Conservation (phyloP, 1,140 invertebrate genomes). For the Nebria ingens region DNA sequence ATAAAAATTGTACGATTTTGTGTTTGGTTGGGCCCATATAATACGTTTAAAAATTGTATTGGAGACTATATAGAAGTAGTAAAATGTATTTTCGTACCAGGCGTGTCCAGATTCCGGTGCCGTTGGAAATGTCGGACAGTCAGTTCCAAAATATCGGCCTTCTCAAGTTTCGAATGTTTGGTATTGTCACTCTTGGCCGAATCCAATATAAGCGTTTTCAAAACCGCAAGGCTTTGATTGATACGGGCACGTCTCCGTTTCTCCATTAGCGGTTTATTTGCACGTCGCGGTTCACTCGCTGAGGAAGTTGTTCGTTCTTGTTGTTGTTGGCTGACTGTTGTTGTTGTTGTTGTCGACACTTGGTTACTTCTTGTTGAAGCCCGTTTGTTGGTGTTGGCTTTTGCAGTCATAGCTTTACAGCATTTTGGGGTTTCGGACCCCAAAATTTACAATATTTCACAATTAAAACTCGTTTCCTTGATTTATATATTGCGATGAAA, state of each 20-base stretch:
- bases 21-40: no score
- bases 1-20: no score
- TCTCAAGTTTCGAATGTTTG: slow-evolving; percentile 75
- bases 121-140: slow-evolving; percentile 79
- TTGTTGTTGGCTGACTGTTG: no score
- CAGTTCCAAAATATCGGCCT: slow-evolving; percentile 87
- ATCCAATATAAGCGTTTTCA: slow-evolving; percentile 73
- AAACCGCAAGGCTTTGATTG: slow-evolving; percentile 75
- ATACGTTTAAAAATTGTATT: no score
- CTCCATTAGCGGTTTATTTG: slow-evolving; percentile 88
- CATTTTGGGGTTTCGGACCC: background rate
- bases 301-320: background rate
- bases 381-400: background rate
- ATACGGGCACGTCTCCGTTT: slow-evolving; percentile 78
- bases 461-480: no score
- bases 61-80: no score
- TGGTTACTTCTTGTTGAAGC: background rate
- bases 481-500: no score
- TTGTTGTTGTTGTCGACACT: background rate
- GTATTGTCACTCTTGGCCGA: slow-evolving; percentile 53
- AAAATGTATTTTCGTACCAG: slow-evolving; percentile 36
- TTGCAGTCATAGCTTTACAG: slow-evolving; percentile 1
- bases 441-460: no score
- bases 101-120: slow-evolving; percentile 52
- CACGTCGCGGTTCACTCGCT: slow-evolving; percentile 36